Conservation (phyloP, 2,797 vertebrate genomes). For the Australoheros facetus region DNA sequence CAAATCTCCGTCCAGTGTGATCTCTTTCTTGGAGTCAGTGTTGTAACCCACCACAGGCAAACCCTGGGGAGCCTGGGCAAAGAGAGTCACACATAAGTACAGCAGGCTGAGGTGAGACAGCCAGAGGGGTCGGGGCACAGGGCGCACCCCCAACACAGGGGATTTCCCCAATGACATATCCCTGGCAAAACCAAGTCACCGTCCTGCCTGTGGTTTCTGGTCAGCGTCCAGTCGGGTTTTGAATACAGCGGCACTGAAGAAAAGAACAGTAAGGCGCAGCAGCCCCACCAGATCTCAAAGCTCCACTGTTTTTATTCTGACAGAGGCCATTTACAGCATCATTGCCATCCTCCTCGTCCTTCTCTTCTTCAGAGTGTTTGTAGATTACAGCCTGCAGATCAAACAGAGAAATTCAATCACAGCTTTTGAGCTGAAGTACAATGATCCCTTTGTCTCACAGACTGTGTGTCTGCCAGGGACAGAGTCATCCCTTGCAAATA, state of each 20-base stretch:
- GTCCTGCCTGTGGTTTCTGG: slow-evolving; percentile 45
- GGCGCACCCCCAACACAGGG: slow-evolving; percentile 64
- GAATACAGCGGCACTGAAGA: slow-evolving; percentile 28
- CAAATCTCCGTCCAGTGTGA: slow-evolving; percentile 93
- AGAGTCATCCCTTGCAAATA: slow-evolving; percentile 26
- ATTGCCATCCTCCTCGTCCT: slow-evolving; percentile 56
- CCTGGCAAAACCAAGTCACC: slow-evolving; percentile 50
- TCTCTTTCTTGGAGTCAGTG: slow-evolving; percentile 88
- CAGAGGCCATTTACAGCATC: slow-evolving; percentile 73
- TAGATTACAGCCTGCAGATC: slow-evolving; percentile 80
- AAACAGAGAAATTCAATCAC: slow-evolving; percentile 75
- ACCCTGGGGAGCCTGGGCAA: slow-evolving; percentile 70
- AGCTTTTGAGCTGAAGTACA: slow-evolving; percentile 63
- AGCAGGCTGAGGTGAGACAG: slow-evolving; percentile 72
- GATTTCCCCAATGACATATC: slow-evolving; percentile 76
- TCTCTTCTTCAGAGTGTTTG: slow-evolving; percentile 55
- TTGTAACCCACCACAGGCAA: slow-evolving; percentile 76
- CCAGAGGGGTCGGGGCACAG: slow-evolving; percentile 64
- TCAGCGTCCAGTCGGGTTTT: slow-evolving; percentile 46
- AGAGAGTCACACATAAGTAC: slow-evolving; percentile 69
- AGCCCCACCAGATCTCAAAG: slow-evolving; percentile 69
- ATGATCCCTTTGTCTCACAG: slow-evolving; percentile 64
- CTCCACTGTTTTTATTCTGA: slow-evolving; percentile 68
- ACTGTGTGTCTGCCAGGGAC: slow-evolving; percentile 50
- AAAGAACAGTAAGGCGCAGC: slow-evolving; percentile 48